Base-by-base conservation (phyloP, 2,888 invertebrate genomes). In the Agriopis marginaria region DNA sequence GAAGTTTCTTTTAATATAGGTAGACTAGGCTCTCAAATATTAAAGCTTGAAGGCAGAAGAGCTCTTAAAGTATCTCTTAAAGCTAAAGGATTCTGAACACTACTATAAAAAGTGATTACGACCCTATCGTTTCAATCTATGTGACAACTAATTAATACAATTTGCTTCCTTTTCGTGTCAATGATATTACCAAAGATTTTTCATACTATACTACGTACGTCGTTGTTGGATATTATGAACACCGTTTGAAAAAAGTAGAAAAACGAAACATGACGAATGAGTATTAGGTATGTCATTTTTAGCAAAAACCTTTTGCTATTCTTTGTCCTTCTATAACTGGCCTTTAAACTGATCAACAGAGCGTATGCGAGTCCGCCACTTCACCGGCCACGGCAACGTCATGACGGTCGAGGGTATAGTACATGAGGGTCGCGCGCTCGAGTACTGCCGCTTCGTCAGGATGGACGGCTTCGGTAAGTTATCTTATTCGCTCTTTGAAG, bases 391-490 rank as follows among this genome's bases (percentile, higher is more conserved):
- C 0, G 50, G 59, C 3, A 10, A 55, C 23, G 17, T 44, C 49
- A 72, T 87, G 68, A 47, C 68, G 0, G 73, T 91, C 0, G 70
- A 79, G 17, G 86, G 78, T 0, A n/a, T 59, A 0, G 77, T 88
- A 1, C 70, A 80, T 61, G 66, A 76, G 1, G 12, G 53, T 0
- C 81, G 82, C 1, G n/a, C 64, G 0, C 70, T 92, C 5, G 91
- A 91, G 1, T 92, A 93, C 81, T 93, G 93, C 81, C 82, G 93
- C 77, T 93, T 89, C 68, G 88, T 93, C 9, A 87, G 91, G 53
- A 86, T 81, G 60, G 91, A 92, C 42, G 93, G 93, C 39, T 63
- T 82, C 6, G 92, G 93, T 92, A 68, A 83, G 79, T 51, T 32
- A 51, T 51, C 11, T 1, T 11, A 23, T 51, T 51, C 11, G 10